phyloP scores from a whole-genome alignment of 2,797 vertebrate genomes.

The Glyptemys insculpta region DNA sequence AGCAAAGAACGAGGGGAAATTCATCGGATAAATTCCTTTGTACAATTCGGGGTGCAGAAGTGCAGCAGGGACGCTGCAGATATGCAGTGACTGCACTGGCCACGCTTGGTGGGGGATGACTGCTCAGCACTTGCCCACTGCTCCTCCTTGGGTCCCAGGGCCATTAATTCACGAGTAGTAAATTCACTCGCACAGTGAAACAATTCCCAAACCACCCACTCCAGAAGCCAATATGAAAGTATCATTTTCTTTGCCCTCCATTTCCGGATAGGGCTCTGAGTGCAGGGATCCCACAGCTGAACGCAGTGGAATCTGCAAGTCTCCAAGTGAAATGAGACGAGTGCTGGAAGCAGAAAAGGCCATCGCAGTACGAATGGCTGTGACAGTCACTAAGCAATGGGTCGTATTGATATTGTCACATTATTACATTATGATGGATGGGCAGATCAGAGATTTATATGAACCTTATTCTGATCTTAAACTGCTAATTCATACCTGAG shows the following conservation, averaged over 20 bases:
- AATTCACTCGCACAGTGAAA: neutral
- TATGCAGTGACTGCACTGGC: neutral
- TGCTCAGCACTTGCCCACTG: neutral
- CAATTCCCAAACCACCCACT: neutral
- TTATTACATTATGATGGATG: conserved; percentile 51
- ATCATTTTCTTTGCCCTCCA: neutral
- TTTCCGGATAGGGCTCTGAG: neutral
- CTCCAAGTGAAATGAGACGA: neutral
- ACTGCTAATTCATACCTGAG: conserved; percentile 65
- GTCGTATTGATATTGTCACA: conserved; percentile 22
- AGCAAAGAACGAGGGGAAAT: neutral
- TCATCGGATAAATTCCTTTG: neutral
- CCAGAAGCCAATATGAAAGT: neutral
- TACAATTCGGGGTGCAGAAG: neutral
- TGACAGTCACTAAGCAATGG: neutral
- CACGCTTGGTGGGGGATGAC: neutral
- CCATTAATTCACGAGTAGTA: neutral
- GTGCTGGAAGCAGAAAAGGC: neutral
- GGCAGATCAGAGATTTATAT: conserved; percentile 42
- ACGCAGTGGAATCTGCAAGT: accelerated
- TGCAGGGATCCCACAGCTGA: neutral
- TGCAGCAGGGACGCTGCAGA: neutral
- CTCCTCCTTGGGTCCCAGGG: neutral
- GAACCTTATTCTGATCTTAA: conserved; percentile 48
- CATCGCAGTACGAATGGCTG: neutral